phyloP scores from a whole-genome alignment of 2,888 invertebrate species.

The Cosmorhoe ocellata region DNA sequence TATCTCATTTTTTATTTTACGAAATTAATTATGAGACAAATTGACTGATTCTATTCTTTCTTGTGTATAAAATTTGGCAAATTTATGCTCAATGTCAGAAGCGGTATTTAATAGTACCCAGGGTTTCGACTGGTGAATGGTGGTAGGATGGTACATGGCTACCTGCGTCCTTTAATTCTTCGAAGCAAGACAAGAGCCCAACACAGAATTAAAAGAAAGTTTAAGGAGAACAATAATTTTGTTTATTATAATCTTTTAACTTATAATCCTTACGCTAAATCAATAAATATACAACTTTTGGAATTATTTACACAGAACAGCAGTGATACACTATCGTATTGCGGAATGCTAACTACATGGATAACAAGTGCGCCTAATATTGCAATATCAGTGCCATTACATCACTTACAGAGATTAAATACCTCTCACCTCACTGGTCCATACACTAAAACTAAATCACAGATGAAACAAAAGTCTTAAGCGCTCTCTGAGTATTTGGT shows the following conservation, averaged over 20 bases:
- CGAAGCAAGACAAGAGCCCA: conserved; percentile 9
- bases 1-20: too few relatives aligned
- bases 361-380: conserved; percentile 51
- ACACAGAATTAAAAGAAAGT: conserved; percentile 29
- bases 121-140: too few relatives aligned
- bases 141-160: too few relatives aligned
- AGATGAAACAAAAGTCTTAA: conserved; percentile 60
- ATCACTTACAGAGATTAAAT: conserved; percentile 49
- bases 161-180: background rate
- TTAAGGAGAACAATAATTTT: conserved; percentile 60
- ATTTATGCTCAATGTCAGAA: too few relatives aligned
- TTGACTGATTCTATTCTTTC: too few relatives aligned
- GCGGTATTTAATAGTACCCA: too few relatives aligned
- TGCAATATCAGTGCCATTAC: conserved; percentile 39
- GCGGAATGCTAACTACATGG: conserved; percentile 60
- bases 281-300: conserved; percentile 78
- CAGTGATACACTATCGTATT: conserved; percentile 29
- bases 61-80: too few relatives aligned
- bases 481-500: conserved; percentile 41
- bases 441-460: conserved; percentile 71
- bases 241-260: conserved; percentile 65
- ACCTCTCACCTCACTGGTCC: conserved; percentile 58
- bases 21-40: too few relatives aligned
- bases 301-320: conserved; percentile 65
- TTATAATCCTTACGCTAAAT: conserved; percentile 59